Evolutionary conservation across 1,140 invertebrate species (phyloP).

Genomic region (Ceratina calcarata): DNA sequence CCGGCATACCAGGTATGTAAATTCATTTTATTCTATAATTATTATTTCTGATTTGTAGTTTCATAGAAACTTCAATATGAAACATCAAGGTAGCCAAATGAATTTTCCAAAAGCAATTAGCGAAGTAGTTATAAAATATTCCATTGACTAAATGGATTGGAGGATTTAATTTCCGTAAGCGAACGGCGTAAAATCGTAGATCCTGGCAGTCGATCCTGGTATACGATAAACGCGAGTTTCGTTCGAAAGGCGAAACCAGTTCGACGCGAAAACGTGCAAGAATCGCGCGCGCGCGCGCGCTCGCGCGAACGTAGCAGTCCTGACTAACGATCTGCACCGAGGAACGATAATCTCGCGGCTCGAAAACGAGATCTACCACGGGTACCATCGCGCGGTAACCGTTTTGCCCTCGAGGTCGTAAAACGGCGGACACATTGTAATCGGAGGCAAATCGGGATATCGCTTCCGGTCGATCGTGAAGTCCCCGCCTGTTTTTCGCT

Average conservation of each 20-base stretch:
- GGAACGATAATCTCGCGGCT: conserved; percentile 29
- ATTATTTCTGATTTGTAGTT: too few relatives aligned
- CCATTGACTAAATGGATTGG: too few relatives aligned
- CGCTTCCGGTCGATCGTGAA: conserved; percentile 40
- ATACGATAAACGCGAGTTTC: conserved; percentile 39
- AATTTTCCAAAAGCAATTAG: too few relatives aligned
- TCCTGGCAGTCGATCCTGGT: neutral
- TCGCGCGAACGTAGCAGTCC: neutral
- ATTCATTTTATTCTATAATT: too few relatives aligned
- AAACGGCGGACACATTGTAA: conserved; percentile 17
- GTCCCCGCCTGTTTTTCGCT: neutral
- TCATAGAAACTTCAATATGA: too few relatives aligned
- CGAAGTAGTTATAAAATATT: too few relatives aligned
- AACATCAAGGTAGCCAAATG: too few relatives aligned
- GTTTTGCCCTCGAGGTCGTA: conserved; percentile 10
- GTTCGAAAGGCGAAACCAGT: conserved; percentile 42
- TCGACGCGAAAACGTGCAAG: conserved; percentile 38
- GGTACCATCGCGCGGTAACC: neutral
- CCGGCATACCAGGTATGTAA: too few relatives aligned
- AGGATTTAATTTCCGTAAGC: too few relatives aligned
- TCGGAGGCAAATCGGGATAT: conserved; percentile 23
- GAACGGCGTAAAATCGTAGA: neutral
- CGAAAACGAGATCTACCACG: conserved; percentile 16
- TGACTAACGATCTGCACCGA: conserved; percentile 38
- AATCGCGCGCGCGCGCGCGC: conserved; percentile 18